Conservation (phyloP, 2,113 vertebrate species). For the Cervus canadensis region DNA sequence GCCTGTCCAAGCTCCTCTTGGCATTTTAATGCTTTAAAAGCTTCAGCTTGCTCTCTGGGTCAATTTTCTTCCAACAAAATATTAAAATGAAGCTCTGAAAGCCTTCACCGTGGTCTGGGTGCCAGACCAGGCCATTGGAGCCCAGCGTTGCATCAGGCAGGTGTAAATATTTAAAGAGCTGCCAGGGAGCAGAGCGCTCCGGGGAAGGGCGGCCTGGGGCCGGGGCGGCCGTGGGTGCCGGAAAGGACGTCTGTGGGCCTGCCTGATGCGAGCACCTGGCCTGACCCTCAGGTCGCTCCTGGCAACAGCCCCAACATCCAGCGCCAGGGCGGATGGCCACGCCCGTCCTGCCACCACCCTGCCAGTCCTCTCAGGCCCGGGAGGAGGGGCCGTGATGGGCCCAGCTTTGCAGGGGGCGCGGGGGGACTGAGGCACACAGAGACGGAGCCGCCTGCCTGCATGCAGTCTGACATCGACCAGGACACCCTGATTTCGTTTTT, state of each 20-base stretch:
- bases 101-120: background rate
- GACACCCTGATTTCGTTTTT: background rate
- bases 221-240: fast-evolving
- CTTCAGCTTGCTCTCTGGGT: constrained; percentile 38
- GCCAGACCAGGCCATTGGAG: background rate
- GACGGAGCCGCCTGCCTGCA: fast-evolving
- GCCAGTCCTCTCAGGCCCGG: background rate
- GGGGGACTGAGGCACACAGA: background rate
- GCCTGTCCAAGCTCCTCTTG: fast-evolving
- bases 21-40: constrained; percentile 49
- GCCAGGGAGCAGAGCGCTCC: background rate
- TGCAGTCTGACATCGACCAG: fast-evolving
- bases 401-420: background rate
- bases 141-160: fast-evolving
- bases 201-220: background rate
- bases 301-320: fast-evolving
- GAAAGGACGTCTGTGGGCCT: background rate
- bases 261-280: background rate
- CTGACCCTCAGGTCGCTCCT: background rate
- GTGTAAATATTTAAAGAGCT: constrained; percentile 55
- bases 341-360: fast-evolving
- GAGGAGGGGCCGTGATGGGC: fast-evolving
- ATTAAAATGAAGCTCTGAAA: constrained; percentile 36
- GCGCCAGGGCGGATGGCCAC: fast-evolving
- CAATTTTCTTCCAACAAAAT: constrained; percentile 27